Conservation (phyloP, 2,113 vertebrate genomes). For the Tetrao urogallus region DNA sequence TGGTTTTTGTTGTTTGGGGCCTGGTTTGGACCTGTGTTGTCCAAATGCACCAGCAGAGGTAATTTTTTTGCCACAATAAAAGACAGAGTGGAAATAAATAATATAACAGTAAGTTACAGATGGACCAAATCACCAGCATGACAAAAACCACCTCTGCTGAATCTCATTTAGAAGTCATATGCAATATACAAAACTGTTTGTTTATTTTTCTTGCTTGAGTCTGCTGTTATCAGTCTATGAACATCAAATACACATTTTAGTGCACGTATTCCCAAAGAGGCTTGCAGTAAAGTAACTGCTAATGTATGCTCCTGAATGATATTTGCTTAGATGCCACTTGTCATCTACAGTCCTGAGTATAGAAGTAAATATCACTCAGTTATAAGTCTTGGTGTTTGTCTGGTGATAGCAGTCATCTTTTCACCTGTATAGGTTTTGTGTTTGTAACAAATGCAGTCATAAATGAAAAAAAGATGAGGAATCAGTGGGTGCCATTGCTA, state of each 20-base stretch:
- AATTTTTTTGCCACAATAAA: background rate
- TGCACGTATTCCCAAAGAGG: background rate
- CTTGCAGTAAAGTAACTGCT: background rate
- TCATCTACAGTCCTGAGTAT: background rate
- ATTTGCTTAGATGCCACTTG: background rate
- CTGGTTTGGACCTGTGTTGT: background rate
- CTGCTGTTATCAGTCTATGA: slow-evolving; percentile 5
- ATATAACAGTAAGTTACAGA: background rate
- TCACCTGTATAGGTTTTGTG: background rate
- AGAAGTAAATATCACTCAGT: background rate
- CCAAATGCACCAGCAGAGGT: background rate
- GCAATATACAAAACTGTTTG: background rate
- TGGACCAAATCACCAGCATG: background rate
- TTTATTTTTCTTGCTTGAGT: background rate
- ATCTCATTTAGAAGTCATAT: background rate
- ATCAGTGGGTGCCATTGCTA: background rate
- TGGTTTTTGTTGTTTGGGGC: background rate
- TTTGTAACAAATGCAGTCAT: background rate
- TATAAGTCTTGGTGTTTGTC: background rate
- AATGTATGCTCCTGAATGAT: background rate
- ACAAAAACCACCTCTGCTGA: background rate
- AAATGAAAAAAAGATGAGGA: background rate
- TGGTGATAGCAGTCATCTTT: background rate
- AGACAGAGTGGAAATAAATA: background rate
- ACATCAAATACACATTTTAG: slow-evolving; percentile 10